A percentile compares a stretch with the other conserved stretches of the same genome.
Conservation (phyloP, 2,888 invertebrate genomes). For the Torymus auratus region DNA sequence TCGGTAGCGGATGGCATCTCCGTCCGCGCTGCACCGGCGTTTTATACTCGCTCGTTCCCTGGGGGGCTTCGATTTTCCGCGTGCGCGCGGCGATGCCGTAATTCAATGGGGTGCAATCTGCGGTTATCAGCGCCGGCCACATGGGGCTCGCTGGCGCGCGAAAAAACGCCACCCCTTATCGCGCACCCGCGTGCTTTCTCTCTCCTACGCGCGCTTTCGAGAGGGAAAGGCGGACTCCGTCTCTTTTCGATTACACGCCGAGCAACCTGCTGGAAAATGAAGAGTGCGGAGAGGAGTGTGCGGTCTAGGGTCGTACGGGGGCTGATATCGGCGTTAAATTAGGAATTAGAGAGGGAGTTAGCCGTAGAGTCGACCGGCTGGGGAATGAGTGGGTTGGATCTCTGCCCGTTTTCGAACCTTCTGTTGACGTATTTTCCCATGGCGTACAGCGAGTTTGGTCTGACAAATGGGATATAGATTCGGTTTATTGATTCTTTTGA, state of each 20-base stretch:
- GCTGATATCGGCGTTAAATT: conserved; percentile 30
- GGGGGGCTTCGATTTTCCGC: not conserved
- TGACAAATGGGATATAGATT: too few relatives aligned
- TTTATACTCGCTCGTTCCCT: conserved; percentile 65
- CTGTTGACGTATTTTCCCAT: too few relatives aligned
- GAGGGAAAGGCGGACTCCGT: not conserved
- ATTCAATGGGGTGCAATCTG: conserved; percentile 73
- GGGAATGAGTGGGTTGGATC: too few relatives aligned
- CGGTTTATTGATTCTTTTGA: not conserved
- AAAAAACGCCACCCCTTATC: conserved; percentile 58
- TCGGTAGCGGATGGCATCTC: conserved; percentile 49
- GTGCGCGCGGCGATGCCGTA: conserved; percentile 59
- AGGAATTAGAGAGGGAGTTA: conserved; percentile 5
- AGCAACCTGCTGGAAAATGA: conserved; percentile 43
- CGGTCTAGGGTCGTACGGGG: not conserved
- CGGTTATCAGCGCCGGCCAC: conserved; percentile 73
- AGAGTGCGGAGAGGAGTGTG: conserved; percentile 13
- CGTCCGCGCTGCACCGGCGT: conserved; percentile 56
- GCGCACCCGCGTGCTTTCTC: not conserved
- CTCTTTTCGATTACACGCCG: conserved; percentile 36
- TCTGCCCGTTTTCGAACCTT: too few relatives aligned
- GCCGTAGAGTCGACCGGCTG: too few relatives aligned
- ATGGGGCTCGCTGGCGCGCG: conserved; percentile 69
- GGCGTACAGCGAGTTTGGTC: too few relatives aligned
- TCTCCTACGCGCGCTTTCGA: not conserved